These are phyloP conservation scores for Falcunculus frontatus DNA, from an alignment of 2,113 vertebrate species.

Conservation along the genomic window DNA sequence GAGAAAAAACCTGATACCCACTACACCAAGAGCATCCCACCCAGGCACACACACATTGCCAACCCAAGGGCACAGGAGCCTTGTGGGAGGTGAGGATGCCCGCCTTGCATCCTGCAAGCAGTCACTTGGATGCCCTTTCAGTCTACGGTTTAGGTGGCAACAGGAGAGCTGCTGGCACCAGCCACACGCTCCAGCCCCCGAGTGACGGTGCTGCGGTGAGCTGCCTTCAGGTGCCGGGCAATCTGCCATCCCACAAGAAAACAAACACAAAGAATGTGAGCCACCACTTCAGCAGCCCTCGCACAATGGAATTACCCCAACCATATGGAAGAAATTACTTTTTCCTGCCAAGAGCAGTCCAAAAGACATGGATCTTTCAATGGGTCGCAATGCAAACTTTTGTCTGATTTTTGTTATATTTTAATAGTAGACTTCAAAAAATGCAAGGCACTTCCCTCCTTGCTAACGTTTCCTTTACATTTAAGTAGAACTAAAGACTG, in stretches of 20 bases:
- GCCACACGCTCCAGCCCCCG: fast-evolving
- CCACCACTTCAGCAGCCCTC: background rate
- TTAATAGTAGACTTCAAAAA: constrained; percentile 29
- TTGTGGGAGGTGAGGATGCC: background rate
- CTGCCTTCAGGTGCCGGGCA: background rate
- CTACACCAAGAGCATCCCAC: background rate
- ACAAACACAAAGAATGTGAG: background rate
- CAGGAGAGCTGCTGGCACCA: background rate
- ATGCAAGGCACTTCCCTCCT: constrained; percentile 27
- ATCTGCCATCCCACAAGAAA: constrained; percentile 6
- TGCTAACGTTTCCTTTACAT: background rate
- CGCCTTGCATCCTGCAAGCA: background rate
- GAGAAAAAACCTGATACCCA: background rate
- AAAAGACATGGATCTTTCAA: background rate
- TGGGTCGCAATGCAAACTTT: background rate
- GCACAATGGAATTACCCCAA: background rate
- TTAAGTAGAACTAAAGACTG: constrained; percentile 30
- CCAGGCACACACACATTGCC: background rate
- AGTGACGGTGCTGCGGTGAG: fast-evolving
- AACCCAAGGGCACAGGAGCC: background rate
- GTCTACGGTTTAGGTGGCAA: background rate
- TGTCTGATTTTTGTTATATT: background rate
- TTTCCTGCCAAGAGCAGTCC: background rate
- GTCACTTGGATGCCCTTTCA: background rate
- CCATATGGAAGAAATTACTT: constrained; percentile 4